Evolutionary conservation across 2,797 vertebrate species (phyloP).

Genomic region (Xenentodon cancila): DNA sequence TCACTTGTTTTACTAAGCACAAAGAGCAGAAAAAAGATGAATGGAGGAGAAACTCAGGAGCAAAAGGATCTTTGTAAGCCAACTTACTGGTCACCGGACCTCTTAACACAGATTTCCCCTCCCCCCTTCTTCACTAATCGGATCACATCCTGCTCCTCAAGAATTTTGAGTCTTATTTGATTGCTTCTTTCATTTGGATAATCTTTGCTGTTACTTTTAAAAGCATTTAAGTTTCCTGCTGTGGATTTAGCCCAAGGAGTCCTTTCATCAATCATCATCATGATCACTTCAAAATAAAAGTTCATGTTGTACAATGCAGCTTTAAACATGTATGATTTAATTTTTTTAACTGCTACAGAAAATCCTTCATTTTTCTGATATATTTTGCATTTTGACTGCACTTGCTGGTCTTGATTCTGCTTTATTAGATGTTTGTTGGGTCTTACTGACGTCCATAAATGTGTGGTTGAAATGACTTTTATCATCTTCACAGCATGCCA

Average conservation of each 20-base stretch:
- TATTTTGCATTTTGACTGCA: no score
- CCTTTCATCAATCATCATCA: no score
- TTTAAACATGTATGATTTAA: background rate
- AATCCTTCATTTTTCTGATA: background rate
- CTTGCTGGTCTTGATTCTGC: no score
- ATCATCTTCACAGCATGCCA: no score
- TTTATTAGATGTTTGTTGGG: no score
- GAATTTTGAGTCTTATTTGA: background rate
- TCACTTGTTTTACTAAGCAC: slow-evolving; percentile 24
- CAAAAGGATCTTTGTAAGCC: slow-evolving; percentile 58
- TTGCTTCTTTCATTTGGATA: no score
- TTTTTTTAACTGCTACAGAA: background rate
- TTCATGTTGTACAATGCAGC: background rate
- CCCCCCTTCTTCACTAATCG: background rate
- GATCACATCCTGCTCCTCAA: background rate
- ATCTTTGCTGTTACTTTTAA: no score
- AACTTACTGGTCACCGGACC: slow-evolving; percentile 64
- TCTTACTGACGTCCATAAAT: no score
- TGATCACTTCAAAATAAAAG: background rate
- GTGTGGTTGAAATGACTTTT: no score
- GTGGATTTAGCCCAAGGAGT: no score
- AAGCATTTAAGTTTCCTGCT: no score
- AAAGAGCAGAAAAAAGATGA: slow-evolving; percentile 20
- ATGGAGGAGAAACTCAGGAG: slow-evolving; percentile 19
- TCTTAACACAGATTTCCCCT: slow-evolving; percentile 16